A percentile compares a stretch with the other conserved stretches of the same genome.
phyloP scores from a whole-genome alignment of 1,140 invertebrate genomes.

The Chironomus striatipennis region DNA sequence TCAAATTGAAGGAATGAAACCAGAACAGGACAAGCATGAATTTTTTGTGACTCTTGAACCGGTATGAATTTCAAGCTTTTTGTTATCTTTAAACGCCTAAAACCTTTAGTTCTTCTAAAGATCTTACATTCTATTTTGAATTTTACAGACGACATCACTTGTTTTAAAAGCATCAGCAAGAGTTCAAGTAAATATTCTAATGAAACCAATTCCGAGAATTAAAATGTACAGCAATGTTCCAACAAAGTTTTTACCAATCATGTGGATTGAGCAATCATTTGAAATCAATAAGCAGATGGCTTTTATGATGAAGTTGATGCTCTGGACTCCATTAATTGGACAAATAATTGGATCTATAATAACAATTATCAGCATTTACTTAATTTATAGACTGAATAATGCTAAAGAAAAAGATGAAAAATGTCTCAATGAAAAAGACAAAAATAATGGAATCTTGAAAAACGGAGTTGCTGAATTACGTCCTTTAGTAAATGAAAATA shows the following conservation, averaged over 20 bases:
- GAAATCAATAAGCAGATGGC: constrained; percentile 47
- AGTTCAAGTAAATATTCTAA: constrained; percentile 64
- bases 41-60: constrained; percentile 70
- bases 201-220: constrained; percentile 52
- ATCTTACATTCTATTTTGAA: too few relatives aligned
- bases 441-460: too few relatives aligned
- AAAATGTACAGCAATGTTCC: constrained; percentile 54
- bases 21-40: constrained; percentile 56
- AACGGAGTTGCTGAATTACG: too few relatives aligned
- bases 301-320: constrained; percentile 34
- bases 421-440: too few relatives aligned
- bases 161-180: constrained; percentile 61
- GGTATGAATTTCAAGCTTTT: constrained; percentile 42
- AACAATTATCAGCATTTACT: too few relatives aligned
- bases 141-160: constrained; percentile 54
- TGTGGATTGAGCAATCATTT: constrained; percentile 67
- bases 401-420: too few relatives aligned
- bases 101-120: too few relatives aligned
- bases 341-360: constrained; percentile 35
- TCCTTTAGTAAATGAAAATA: too few relatives aligned
- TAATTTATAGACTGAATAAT: too few relatives aligned
- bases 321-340: constrained; percentile 31
- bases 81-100: too few relatives aligned
- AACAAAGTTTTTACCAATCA: constrained; percentile 59
- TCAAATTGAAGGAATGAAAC: constrained; percentile 58